phyloP scores from a whole-genome alignment of 2,888 invertebrate genomes.

The Zootermopsis nevadensis region DNA sequence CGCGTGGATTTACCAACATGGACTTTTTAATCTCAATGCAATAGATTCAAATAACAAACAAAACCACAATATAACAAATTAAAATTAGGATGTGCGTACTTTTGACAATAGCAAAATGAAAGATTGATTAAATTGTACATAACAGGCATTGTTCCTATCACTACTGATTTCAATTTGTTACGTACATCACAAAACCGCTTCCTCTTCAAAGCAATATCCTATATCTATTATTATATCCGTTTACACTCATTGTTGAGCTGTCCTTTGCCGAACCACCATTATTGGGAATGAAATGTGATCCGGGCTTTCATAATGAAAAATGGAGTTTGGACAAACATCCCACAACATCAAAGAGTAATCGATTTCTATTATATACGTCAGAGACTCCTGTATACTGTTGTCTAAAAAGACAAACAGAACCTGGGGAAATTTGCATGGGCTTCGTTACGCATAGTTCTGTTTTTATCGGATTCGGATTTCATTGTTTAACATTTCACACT shows the following conservation, averaged over 20 bases:
- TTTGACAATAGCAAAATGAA: background rate
- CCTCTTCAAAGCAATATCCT: constrained; percentile 35
- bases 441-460: too few species aligned
- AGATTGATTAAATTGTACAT: constrained; percentile 7
- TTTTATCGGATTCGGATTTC: too few species aligned
- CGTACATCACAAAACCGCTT: background rate
- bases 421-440: background rate
- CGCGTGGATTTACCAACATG: too few species aligned
- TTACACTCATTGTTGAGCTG: constrained; percentile 32
- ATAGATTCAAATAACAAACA: too few species aligned
- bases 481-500: too few species aligned
- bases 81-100: background rate
- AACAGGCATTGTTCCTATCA: constrained; percentile 1
- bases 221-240: constrained; percentile 32
- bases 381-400: background rate
- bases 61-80: background rate
- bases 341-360: constrained; percentile 29
- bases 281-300: constrained; percentile 33
- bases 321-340: constrained; percentile 13
- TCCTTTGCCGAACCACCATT: constrained; percentile 15
- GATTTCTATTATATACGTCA: constrained; percentile 14
- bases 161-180: constrained; percentile 3
- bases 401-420: background rate
- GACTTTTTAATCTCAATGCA: too few species aligned
- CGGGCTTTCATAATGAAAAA: constrained; percentile 33